phyloP scores from a whole-genome alignment of 2,113 vertebrate genomes.

The Spheniscus mendiculus region DNA sequence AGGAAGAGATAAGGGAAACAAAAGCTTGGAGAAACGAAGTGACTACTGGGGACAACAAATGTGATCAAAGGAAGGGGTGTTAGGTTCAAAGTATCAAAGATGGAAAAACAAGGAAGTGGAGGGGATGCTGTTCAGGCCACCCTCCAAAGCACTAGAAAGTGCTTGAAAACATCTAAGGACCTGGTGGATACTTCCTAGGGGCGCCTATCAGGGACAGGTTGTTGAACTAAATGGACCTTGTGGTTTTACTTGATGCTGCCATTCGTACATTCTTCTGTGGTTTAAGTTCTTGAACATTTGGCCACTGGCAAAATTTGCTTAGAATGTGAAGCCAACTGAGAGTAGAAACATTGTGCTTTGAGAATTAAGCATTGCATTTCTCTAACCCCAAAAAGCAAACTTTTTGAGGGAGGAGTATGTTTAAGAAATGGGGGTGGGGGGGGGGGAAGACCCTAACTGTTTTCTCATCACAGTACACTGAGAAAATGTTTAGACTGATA shows the following conservation, averaged over 20 bases:
- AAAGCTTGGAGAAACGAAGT: background rate
- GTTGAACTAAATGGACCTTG: background rate
- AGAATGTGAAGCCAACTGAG: background rate
- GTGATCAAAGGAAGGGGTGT: background rate
- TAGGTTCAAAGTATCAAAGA: background rate
- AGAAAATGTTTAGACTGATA: conserved; percentile 66
- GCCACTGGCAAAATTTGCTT: background rate
- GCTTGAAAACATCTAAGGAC: background rate
- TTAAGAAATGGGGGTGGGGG: background rate
- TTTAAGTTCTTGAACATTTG: background rate
- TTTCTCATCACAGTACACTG: conserved; percentile 47
- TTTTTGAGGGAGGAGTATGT: background rate
- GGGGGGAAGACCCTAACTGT: background rate
- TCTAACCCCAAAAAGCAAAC: background rate
- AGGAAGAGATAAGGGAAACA: background rate
- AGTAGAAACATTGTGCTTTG: background rate
- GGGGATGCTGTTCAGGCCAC: background rate
- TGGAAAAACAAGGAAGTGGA: background rate
- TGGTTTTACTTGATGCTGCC: background rate
- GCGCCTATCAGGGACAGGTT: background rate
- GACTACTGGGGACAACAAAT: background rate
- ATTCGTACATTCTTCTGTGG: background rate
- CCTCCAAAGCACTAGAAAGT: background rate
- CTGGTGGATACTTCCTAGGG: background rate
- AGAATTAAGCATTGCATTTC: background rate